Evolutionary conservation across 1,140 invertebrate species (phyloP).

Genomic region (Zophobas atratus): DNA sequence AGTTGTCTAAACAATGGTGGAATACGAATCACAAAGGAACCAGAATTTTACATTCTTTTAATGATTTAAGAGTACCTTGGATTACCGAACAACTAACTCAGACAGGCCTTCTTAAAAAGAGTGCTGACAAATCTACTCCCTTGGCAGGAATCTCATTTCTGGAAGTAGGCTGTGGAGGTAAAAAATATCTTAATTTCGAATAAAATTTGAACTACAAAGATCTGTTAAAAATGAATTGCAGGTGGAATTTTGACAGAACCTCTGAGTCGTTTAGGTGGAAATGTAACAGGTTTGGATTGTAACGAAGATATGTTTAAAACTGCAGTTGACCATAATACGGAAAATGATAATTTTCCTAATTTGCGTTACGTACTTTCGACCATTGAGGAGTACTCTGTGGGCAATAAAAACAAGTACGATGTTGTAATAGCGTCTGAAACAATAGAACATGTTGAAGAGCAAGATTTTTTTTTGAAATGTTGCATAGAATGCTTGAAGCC

Average conservation of each 20-base stretch:
- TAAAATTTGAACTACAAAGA: too few species aligned
- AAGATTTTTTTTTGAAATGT: conserved; percentile 82
- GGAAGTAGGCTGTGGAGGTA: conserved; percentile 90
- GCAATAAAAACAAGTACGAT: conserved; percentile 77
- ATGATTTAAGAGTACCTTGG: conserved; percentile 73
- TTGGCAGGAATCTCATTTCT: conserved; percentile 80
- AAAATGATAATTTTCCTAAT: conserved; percentile 59
- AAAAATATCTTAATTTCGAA: too few species aligned
- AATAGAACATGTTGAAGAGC: conserved; percentile 90
- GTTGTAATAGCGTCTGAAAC: conserved; percentile 92
- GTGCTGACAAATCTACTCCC: conserved; percentile 69
- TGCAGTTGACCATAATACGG: conserved; percentile 74
- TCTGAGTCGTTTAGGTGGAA: conserved; percentile 79
- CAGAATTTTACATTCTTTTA: conserved; percentile 61
- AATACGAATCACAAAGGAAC: too few species aligned
- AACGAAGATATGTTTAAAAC: conserved; percentile 78
- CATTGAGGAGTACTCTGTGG: conserved; percentile 74
- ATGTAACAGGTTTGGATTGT: conserved; percentile 90
- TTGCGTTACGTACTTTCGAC: conserved; percentile 66
- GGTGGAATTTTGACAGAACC: conserved; percentile 64
- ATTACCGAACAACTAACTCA: conserved; percentile 74
- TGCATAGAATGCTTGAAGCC: conserved; percentile 84
- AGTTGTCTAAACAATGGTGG: too few species aligned
- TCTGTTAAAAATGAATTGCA: too few species aligned
- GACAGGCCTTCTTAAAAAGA: conserved; percentile 73